A percentile compares a stretch with the other conserved stretches of the same genome.
Evolutionary conservation across 2,888 invertebrate genomes (phyloP).

Genomic region (Chrysolina haemoptera): DNA sequence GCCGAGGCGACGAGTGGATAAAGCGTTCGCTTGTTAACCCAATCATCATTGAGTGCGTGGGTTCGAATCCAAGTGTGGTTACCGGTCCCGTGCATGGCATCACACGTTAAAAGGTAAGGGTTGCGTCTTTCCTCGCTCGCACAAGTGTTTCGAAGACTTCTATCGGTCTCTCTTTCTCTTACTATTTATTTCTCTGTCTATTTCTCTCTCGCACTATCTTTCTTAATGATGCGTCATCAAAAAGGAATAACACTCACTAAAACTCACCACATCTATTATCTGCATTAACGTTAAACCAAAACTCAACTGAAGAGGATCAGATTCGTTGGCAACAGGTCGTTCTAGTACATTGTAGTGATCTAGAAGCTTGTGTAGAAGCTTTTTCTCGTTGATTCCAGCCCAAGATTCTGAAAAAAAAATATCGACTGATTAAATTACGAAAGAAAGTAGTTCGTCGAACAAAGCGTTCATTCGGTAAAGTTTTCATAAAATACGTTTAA

Average conservation of each 20-base stretch:
- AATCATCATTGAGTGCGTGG: too few relatives aligned
- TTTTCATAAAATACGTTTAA: neutral
- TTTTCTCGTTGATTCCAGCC: constrained; percentile 94
- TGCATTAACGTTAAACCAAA: constrained; percentile 98
- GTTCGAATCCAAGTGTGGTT: too few relatives aligned
- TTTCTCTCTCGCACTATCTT: too few relatives aligned
- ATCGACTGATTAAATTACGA: neutral
- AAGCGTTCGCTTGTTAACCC: too few relatives aligned
- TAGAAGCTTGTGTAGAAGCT: constrained; percentile 90
- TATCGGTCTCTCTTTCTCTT: too few relatives aligned
- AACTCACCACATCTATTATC: constrained; percentile 96
- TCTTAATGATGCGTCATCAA: too few relatives aligned
- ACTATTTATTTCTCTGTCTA: too few relatives aligned
- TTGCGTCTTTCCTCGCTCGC: too few relatives aligned
- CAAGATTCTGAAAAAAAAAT: constrained; percentile 77
- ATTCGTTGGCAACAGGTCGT: constrained; percentile 95
- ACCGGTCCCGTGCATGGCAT: too few relatives aligned
- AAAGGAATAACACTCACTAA: constrained; percentile 74
- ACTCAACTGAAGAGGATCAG: constrained; percentile 94
- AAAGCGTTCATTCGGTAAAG: neutral
- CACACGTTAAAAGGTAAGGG: too few relatives aligned
- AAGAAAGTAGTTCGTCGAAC: neutral
- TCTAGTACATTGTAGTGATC: constrained; percentile 95
- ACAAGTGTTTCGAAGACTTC: too few relatives aligned
- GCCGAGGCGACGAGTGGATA: too few relatives aligned